Evolutionary conservation across 2,113 vertebrate species (phyloP).

Genomic region (Melanocharis versteri): DNA sequence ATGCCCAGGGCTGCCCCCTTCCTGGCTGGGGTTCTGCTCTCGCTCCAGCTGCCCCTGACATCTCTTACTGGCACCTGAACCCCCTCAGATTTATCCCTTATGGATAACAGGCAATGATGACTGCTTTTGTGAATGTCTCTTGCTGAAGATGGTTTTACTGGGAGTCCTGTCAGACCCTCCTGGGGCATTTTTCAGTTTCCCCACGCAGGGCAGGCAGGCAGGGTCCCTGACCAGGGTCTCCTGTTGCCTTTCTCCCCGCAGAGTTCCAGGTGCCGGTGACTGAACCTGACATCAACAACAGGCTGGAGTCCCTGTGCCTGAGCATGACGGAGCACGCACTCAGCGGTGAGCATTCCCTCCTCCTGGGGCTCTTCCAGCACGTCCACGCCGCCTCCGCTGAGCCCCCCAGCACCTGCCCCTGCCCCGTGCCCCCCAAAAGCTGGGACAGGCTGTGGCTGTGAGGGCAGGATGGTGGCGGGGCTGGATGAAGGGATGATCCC

Average conservation of each 20-base stretch:
- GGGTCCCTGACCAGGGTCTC: neutral
- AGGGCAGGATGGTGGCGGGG: neutral
- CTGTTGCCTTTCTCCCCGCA: conserved; percentile 50
- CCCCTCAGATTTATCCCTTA: neutral
- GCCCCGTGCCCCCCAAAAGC: neutral
- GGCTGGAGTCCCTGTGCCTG: conserved; percentile 97
- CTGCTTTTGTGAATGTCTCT: rapidly evolving
- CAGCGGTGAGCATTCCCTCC: conserved; percentile 80
- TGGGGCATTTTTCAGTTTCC: neutral
- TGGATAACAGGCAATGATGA: rapidly evolving
- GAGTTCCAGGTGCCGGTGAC: conserved; percentile 93
- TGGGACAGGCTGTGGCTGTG: conserved; percentile 59
- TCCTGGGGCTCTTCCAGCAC: conserved; percentile 18
- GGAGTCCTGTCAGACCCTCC: neutral
- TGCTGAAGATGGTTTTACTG: neutral
- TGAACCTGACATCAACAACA: conserved; percentile 99
- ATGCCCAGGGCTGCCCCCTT: neutral
- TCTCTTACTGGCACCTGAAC: rapidly evolving
- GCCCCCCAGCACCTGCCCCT: conserved; percentile 7
- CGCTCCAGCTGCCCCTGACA: neutral
- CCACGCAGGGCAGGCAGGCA: neutral
- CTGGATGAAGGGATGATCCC: neutral
- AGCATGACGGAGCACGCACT: conserved; percentile 99
- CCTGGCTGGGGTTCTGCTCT: neutral
- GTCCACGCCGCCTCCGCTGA: neutral